Evolutionary conservation across 2,888 invertebrate genomes (phyloP).

Genomic region (Drosophila austrosaltans): DNA sequence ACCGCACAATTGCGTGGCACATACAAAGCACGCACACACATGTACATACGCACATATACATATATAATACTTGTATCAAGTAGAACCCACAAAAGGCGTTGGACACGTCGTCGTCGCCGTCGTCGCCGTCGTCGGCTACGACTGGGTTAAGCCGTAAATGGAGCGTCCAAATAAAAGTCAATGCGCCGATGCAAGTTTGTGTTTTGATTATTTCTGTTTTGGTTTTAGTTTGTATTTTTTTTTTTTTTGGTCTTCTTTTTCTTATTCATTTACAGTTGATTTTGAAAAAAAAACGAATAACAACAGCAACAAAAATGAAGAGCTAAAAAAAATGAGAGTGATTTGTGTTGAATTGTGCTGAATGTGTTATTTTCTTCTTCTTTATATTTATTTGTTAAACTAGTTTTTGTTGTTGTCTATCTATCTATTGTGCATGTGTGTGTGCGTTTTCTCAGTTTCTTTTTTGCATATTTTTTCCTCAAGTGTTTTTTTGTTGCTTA

Average conservation of each 20-base stretch:
- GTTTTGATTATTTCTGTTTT: slow-evolving; percentile 18
- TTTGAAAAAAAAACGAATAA: slow-evolving; percentile 16
- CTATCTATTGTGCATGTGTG: slow-evolving; percentile 13
- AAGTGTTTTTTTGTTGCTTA: slow-evolving; percentile 50
- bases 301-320: slow-evolving; percentile 64
- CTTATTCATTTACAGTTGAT: slow-evolving; percentile 22
- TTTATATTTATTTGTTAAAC: slow-evolving; percentile 33
- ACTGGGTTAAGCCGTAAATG: slow-evolving; percentile 71
- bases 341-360: slow-evolving; percentile 21
- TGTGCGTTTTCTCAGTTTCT: slow-evolving; percentile 42
- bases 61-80: slow-evolving; percentile 42
- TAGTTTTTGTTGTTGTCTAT: slow-evolving; percentile 30
- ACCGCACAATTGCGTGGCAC: slow-evolving; percentile 72
- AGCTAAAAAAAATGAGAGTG: slow-evolving; percentile 68
- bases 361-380: slow-evolving; percentile 21
- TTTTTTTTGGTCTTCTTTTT: slow-evolving; percentile 22
- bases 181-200: slow-evolving; percentile 55
- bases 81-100: slow-evolving; percentile 74
- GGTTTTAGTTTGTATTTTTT: slow-evolving; percentile 12
- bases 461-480: slow-evolving; percentile 68
- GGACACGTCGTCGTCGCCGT: slow-evolving; percentile 21
- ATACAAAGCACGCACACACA: slow-evolving; percentile 58
- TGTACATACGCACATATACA: not conserved
- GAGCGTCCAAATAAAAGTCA: slow-evolving; percentile 66
- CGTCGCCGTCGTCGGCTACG: slow-evolving; percentile 24